phyloP scores from a whole-genome alignment of 35 echinoderm and acorn worm species.

The Hemicentrotus pulcherrimus region DNA sequence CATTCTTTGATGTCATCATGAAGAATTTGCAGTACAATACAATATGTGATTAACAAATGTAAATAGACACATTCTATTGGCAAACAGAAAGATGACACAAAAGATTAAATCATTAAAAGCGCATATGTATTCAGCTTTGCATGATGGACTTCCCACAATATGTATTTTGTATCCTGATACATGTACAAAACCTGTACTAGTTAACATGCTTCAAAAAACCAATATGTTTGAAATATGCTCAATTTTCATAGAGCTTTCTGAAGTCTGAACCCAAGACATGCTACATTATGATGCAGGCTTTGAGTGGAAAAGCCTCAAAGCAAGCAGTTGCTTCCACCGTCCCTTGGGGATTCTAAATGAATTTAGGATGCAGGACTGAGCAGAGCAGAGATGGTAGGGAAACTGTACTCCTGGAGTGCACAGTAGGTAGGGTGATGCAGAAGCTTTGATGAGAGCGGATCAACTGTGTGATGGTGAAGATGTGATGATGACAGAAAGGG shows the following conservation, averaged over 20 bases:
- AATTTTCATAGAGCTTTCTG: neutral
- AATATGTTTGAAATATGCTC: neutral
- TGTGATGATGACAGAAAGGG: neutral
- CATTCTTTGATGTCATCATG: neutral
- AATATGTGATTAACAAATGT: neutral
- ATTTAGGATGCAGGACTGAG: neutral
- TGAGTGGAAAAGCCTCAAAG: conserved; percentile 16
- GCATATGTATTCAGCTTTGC: neutral
- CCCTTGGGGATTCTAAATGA: neutral
- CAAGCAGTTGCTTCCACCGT: neutral
- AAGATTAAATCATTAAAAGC: neutral
- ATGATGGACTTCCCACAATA: neutral
- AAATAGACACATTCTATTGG: neutral
- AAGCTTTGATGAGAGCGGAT: neutral
- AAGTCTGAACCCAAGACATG: neutral
- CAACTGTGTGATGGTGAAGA: neutral
- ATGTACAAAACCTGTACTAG: neutral
- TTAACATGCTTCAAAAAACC: neutral
- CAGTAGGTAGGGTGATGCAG: neutral
- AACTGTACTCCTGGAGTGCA: neutral
- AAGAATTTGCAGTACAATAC: neutral
- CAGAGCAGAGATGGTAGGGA: neutral
- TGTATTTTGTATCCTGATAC: neutral
- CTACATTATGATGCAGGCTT: neutral
- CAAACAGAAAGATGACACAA: neutral